phyloP scores from a whole-genome alignment of 2,888 invertebrate genomes.

The Pandemis cinnamomeana region DNA sequence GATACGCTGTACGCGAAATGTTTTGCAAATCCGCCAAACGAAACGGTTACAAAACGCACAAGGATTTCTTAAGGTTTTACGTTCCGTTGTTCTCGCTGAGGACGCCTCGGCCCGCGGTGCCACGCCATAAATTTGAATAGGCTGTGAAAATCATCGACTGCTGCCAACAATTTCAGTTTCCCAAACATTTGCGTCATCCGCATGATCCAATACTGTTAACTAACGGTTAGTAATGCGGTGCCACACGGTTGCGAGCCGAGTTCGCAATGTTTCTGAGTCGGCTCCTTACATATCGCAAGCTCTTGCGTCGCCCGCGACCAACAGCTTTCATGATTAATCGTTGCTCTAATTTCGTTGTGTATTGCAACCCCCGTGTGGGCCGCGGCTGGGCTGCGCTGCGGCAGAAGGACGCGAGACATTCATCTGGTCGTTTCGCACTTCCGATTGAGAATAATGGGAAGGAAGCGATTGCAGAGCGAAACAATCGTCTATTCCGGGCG shows the following conservation, averaged over 20 bases:
- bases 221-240: slow-evolving; percentile 73
- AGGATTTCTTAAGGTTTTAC: slow-evolving; percentile 63
- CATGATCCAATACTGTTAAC: slow-evolving; percentile 74
- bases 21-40: slow-evolving; percentile 67
- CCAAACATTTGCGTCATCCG: slow-evolving; percentile 67
- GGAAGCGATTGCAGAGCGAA: slow-evolving; percentile 77
- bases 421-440: slow-evolving; percentile 70
- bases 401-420: slow-evolving; percentile 47
- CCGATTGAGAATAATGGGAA: slow-evolving; percentile 72
- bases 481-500: slow-evolving; percentile 78
- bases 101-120: slow-evolving; percentile 52
- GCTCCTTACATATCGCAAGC: slow-evolving; percentile 79
- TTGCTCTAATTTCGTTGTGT: slow-evolving; percentile 59
- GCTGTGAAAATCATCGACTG: slow-evolving; percentile 50
- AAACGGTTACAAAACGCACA: slow-evolving; percentile 65
- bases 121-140: slow-evolving; percentile 63
- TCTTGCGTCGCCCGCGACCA: slow-evolving; percentile 69
- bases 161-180: slow-evolving; percentile 67
- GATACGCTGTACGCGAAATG: slow-evolving; percentile 60
- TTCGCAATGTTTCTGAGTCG: slow-evolving; percentile 65
- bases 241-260: slow-evolving; percentile 60
- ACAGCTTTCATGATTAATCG: slow-evolving; percentile 73
- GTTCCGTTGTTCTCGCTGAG: slow-evolving; percentile 47
- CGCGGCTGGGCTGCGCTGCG: slow-evolving; percentile 14
- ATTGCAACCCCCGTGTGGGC: slow-evolving; percentile 53